Conservation (phyloP, 2,888 invertebrate genomes). For the Andrena marginata region DNA sequence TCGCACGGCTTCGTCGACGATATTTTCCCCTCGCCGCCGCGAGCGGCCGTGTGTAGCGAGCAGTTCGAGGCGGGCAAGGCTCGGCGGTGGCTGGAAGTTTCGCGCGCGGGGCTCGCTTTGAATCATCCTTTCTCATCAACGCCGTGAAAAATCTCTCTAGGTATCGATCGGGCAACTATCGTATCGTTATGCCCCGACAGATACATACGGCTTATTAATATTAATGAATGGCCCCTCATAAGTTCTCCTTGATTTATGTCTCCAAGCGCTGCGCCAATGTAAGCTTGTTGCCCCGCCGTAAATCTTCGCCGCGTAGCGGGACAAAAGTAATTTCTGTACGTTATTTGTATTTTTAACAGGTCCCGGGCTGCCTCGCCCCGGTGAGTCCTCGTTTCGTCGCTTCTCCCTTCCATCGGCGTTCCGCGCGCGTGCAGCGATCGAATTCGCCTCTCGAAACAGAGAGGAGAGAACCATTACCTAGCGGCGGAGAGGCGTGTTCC, state of each 20-base stretch:
- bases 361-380: constrained; percentile 56
- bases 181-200: constrained; percentile 80
- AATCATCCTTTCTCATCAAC: constrained; percentile 73
- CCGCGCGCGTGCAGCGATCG: constrained; percentile 28
- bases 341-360: constrained; percentile 83
- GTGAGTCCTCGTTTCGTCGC: constrained; percentile 63
- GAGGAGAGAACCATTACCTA: constrained; percentile 27
- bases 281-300: constrained; percentile 83
- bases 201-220: constrained; percentile 84
- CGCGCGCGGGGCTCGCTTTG: constrained; percentile 63
- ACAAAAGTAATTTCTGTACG: constrained; percentile 84
- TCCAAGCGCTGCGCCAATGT: constrained; percentile 81
- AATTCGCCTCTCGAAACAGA: constrained; percentile 36
- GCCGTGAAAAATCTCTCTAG: constrained; percentile 67
- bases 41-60: background rate
- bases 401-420: constrained; percentile 21
- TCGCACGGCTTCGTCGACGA: background rate
- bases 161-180: constrained; percentile 77
- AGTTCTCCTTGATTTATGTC: constrained; percentile 83
- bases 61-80: background rate
- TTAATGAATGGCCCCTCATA: constrained; percentile 83
- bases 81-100: constrained; percentile 25
- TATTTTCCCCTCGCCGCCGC: constrained; percentile 14
- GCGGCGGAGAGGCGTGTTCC: constrained; percentile 3
- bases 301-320: constrained; percentile 81